Base-by-base conservation (phyloP, 92 coral and sea anemone species). In the Epizoanthus stellaris region DNA sequence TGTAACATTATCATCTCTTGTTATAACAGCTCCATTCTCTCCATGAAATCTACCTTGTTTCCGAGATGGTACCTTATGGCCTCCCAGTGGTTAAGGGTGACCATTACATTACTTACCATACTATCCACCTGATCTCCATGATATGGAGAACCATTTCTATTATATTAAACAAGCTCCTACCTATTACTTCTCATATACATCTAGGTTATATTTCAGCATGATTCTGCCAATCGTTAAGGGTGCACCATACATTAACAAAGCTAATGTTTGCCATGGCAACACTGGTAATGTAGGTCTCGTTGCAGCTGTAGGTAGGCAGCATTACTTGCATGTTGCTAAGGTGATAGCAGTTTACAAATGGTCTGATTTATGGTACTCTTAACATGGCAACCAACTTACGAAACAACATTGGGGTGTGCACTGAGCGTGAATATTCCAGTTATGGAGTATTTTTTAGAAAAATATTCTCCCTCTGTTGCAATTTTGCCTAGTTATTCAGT, bases 361-460 rank as follows among this genome's bases (percentile, higher is more conserved):
- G 7, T 16, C 21, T 70, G 56, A 70, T 70, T 70, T 43, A 4
- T 15, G 20, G 5, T 60, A 17, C 12, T 60, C 54, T 70, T 70
- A 39, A 54, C 76, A 70, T 70, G 76, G 76, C 30, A 70, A 70
- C 76, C 57, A 49, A 70, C 76, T 70, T 43, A 6, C 20, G 20
- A 70, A 70, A 43, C 76, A 70, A 11, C 30, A 13, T 70, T 14
- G 34, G 38, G 47, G 30, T 42, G 76, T 70, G 76, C 52, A 70
- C 4, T 42, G 6, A 3, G 45, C 6, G 4, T 42, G 45, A 3
- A 3, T 42, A 42, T 23, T 42, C 45, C 6, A 42, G 45, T 3
- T 42, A 42, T 42, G 6, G 45, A 42, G 45, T 42, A 42, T 42
- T 42, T 42, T 5, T 42, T 23, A 70, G 30, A 12, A 70, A 70